A percentile compares a stretch with the other conserved stretches of the same genome.
phyloP scores from a whole-genome alignment of 2,113 vertebrate genomes.

The Castor canadensis region DNA sequence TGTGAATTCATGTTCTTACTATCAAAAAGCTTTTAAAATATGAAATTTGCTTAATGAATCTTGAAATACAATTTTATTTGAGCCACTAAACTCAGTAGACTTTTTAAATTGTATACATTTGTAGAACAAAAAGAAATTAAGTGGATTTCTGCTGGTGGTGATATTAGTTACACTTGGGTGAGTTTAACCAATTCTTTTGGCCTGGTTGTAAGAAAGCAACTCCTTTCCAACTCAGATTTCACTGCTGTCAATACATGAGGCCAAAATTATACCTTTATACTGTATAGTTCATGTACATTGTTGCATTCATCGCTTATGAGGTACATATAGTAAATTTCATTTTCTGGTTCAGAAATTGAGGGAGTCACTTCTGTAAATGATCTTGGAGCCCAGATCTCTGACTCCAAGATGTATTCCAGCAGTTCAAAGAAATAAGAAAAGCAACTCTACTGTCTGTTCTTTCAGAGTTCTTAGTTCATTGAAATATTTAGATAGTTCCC shows the following conservation, averaged over 20 bases:
- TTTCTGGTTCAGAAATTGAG: not conserved
- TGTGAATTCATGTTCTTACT: not conserved
- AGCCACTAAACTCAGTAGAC: not conserved
- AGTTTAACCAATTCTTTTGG: not conserved
- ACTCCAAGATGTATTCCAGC: not conserved
- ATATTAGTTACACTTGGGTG: not conserved
- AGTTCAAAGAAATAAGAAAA: not conserved
- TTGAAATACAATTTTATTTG: not conserved
- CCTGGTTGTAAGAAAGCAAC: not conserved
- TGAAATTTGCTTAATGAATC: constrained; percentile 1
- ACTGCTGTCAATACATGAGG: not conserved
- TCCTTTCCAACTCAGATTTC: not conserved
- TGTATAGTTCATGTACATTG: not conserved
- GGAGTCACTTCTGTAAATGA: not conserved
- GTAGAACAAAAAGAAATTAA: not conserved
- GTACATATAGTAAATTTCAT: not conserved
- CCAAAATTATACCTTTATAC: not conserved
- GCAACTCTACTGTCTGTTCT: not conserved
- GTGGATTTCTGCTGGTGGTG: not conserved
- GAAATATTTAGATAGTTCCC: not conserved
- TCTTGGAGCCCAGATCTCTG: not conserved
- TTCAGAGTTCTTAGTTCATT: not conserved
- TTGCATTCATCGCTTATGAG: not conserved
- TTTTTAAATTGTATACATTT: not conserved
- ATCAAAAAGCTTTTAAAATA: constrained; percentile 15